A percentile compares a stretch with the other conserved stretches of the same genome.
Evolutionary conservation across 37 sponge, comb jelly and placozoan species (phyloP).

Genomic region (Amphimedon queenslandica): DNA sequence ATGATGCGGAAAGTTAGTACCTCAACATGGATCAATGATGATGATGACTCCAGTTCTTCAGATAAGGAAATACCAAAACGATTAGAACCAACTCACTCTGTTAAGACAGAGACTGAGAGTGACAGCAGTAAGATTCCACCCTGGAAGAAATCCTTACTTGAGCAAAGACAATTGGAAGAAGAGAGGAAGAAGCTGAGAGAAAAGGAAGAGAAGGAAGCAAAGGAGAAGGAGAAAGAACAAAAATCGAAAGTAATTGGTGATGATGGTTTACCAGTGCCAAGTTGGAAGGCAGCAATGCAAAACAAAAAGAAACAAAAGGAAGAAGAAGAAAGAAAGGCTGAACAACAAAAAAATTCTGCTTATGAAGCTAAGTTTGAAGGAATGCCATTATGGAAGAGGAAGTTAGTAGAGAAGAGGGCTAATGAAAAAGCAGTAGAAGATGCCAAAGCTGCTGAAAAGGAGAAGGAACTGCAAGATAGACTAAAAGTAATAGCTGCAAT

Average conservation of each 20-base stretch:
- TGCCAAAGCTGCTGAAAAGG: constrained; percentile 9
- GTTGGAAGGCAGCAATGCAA: constrained; percentile 2
- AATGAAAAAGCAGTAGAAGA: constrained; percentile 19
- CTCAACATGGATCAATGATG: background rate
- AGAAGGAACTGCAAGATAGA: constrained; percentile 24
- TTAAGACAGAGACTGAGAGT: constrained; percentile 1
- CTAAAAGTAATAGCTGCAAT: constrained; percentile 63
- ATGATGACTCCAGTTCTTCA: background rate
- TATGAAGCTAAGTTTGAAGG: constrained; percentile 7
- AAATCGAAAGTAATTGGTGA: background rate
- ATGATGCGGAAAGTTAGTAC: constrained; percentile 21
- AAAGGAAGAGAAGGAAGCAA: background rate
- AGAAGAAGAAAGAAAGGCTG: background rate
- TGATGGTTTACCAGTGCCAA: background rate
- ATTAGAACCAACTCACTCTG: background rate
- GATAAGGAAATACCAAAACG: background rate
- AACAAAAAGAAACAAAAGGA: background rate
- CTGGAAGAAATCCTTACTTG: constrained; percentile 62
- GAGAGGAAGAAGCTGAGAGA: background rate
- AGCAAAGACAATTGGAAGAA: constrained; percentile 56
- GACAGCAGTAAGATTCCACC: constrained; percentile 42
- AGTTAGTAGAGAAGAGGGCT: constrained; percentile 57
- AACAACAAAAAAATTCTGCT: background rate
- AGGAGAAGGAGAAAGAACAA: constrained; percentile 23
- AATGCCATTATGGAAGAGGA: constrained; percentile 71